Evolutionary conservation across 2,113 vertebrate genomes (phyloP).

Genomic region (Nibea albiflora): DNA sequence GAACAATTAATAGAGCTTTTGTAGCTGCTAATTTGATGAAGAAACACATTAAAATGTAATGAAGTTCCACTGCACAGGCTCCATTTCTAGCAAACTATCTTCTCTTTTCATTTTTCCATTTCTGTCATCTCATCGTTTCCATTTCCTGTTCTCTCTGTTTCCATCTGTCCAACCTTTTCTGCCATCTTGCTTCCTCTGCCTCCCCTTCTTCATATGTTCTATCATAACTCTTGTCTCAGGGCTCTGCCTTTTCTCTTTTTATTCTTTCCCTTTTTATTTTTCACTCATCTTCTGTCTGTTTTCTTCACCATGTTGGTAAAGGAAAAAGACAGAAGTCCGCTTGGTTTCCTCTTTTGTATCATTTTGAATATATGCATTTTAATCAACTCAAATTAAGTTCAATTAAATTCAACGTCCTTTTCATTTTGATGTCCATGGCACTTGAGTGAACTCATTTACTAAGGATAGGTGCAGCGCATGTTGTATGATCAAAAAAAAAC

Average conservation of each 20-base stretch:
- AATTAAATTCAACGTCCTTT: background rate
- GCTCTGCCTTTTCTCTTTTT: background rate
- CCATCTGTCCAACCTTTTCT: background rate
- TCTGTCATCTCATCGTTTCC: constrained; percentile 12
- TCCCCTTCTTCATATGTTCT: background rate
- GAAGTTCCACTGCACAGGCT: constrained; percentile 1
- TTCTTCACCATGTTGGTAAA: background rate
- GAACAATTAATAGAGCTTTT: constrained; percentile 34
- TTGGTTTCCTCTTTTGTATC: no score
- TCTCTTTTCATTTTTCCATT: constrained; percentile 19
- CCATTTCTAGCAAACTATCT: constrained; percentile 15
- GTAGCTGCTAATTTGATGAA: constrained; percentile 25
- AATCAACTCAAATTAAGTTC: background rate
- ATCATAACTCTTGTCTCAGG: background rate
- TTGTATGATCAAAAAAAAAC: background rate
- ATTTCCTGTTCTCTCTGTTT: constrained; percentile 49
- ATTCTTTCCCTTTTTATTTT: background rate
- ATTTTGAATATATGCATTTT: background rate
- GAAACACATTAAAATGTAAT: constrained; percentile 41
- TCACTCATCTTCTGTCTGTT: background rate
- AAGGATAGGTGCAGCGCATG: background rate
- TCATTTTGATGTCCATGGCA: background rate
- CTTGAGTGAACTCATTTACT: background rate
- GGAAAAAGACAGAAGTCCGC: no score
- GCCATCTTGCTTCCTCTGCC: background rate